Conservation (phyloP, 1,140 invertebrate species). For the Pseudobourletiella spinata region DNA sequence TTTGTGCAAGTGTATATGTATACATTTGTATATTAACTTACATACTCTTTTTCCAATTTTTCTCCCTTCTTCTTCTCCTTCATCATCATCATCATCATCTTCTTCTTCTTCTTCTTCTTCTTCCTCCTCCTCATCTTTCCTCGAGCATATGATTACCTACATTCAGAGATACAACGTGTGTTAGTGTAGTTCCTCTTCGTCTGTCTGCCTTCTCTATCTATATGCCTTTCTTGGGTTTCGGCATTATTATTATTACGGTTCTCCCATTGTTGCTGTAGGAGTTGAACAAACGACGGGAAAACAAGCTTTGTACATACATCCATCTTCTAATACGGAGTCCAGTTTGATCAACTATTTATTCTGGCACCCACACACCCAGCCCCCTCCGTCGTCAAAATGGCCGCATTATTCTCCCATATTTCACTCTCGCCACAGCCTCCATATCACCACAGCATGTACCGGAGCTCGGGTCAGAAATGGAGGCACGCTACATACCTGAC, state of each 20-base stretch:
- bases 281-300: too few relatives aligned
- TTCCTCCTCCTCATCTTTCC: too few relatives aligned
- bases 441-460: background rate
- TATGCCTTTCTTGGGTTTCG: too few relatives aligned
- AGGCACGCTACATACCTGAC: background rate
- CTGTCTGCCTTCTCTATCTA: too few relatives aligned
- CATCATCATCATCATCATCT: background rate
- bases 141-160: too few relatives aligned
- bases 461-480: background rate
- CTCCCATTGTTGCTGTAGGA: background rate
- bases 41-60: background rate
- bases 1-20: background rate
- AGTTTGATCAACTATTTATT: background rate
- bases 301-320: too few relatives aligned
- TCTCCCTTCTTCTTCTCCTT: background rate
- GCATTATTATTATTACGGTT: background rate
- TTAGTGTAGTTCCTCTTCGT: too few relatives aligned
- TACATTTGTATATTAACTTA: background rate
- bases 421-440: background rate
- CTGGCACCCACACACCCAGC: background rate
- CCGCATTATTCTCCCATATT: conserved; percentile 9
- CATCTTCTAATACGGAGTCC: too few relatives aligned
- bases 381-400: conserved; percentile 3
- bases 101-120: background rate
- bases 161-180: too few relatives aligned